A percentile compares a stretch with the other conserved stretches of the same genome.
These are phyloP conservation scores for Neosilurus hyrtlii DNA, from an alignment of 2,797 vertebrate genomes.

Conservation along the genomic window DNA sequence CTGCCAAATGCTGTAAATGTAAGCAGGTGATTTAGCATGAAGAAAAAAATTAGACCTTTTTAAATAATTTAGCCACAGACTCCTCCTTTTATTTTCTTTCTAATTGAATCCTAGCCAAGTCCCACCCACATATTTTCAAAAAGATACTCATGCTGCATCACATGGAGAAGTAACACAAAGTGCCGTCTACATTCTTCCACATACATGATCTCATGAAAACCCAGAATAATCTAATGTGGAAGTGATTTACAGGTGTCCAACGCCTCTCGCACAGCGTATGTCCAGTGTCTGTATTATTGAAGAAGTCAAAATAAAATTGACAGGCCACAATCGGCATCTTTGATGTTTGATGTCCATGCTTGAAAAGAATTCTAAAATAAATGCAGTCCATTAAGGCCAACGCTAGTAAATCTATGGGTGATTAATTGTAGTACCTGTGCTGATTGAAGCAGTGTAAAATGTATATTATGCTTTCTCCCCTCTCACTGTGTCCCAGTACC, in stretches of 20 bases:
- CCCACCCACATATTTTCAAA: neutral
- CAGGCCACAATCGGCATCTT: neutral
- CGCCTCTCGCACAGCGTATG: neutral
- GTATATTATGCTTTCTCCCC: neutral
- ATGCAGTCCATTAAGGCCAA: neutral
- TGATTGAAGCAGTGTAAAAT: neutral
- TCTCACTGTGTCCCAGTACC: slow-evolving; percentile 74
- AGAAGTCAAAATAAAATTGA: neutral
- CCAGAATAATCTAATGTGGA: neutral
- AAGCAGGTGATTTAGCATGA: neutral
- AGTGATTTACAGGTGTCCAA: neutral
- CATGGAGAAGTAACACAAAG: neutral
- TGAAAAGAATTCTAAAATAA: neutral
- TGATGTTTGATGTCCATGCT: neutral
- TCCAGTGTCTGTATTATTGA: neutral
- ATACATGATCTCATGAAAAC: neutral
- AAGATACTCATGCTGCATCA: neutral
- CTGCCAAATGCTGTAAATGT: too few relatives aligned
- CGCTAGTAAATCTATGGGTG: too few relatives aligned
- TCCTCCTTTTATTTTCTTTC: too few relatives aligned
- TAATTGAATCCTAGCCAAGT: neutral
- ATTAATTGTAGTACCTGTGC: too few relatives aligned
- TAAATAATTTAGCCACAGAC: too few relatives aligned
- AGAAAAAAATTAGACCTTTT: too few relatives aligned
- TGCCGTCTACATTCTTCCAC: neutral